Base-by-base conservation (phyloP, 1,140 invertebrate species). In the Aphis craccivora region DNA sequence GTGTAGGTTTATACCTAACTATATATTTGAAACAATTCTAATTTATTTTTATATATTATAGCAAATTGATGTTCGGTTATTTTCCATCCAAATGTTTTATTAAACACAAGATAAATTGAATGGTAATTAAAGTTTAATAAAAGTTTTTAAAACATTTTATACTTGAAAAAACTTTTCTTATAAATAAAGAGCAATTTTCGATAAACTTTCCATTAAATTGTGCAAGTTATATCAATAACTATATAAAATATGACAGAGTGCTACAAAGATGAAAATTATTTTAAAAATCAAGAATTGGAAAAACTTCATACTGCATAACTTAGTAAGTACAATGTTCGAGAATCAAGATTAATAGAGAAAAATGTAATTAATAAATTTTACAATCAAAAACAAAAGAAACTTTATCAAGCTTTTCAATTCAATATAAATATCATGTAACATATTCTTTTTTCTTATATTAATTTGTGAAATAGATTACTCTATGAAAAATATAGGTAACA, bases 101-200 rank as follows among this genome's bases (percentile, higher is more conserved):
- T 51, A 22, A n/a, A 88, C 30, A 86, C 5, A 51, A 88, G 14
- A 90, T 90, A 67, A 90, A 67, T 90, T 45, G 89, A 90, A 60
- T 23, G 18, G 11, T n/a, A 60, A 90, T 90, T 90, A 43, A 67
- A 90, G 37, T 90, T 67, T n/a, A 20, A 67, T 43, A 67, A 43
- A 60, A 90, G 37, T 67, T 90, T 43, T n/a, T 23, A 40, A 53
- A 55, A 53, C 22, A 40, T 43, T 43, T 8, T 51, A 76, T 88
- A n/a, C 23, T 40, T 51, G 6, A 25, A 9, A 89, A 40, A 89
- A 89, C 51, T 89, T 89, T 51, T 51, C 48, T 37, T 84, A 40
- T 87, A 67, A 67, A 87, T 53, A 23, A 89, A 89, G 35, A 53
- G 11, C 20, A 43, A 67, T 90, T 90, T 90, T 30, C 25, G 6